A percentile compares a stretch with the other conserved stretches of the same genome.
Conservation (phyloP, 2,113 vertebrate species). For the Stercorarius parasiticus region DNA sequence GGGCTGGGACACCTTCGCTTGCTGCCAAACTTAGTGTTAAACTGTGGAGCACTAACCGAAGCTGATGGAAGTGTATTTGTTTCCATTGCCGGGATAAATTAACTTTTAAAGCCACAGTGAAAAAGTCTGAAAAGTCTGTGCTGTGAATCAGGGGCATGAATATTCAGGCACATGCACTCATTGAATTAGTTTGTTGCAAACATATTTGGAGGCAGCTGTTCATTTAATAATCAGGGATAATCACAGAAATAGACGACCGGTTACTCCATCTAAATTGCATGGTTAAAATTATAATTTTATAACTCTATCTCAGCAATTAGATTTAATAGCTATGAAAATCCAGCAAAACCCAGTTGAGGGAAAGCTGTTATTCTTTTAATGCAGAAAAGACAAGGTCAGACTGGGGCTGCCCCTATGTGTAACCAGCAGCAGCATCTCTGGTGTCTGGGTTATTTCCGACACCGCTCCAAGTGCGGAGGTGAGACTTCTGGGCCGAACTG, state of each 20-base stretch:
- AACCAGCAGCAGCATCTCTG: rapidly evolving
- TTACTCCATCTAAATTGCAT: conserved; percentile 64
- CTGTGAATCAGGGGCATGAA: conserved; percentile 44
- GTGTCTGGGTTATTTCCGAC: not conserved
- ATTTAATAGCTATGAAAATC: conserved; percentile 61
- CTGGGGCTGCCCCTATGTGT: not conserved
- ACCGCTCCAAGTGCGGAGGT: rapidly evolving
- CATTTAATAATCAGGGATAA: conserved; percentile 75
- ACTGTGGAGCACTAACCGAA: not conserved
- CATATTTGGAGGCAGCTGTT: conserved; percentile 76
- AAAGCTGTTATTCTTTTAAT: conserved; percentile 7
- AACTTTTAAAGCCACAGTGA: conserved; percentile 57
- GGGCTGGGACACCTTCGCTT: not conserved
- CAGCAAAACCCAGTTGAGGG: conserved; percentile 41
- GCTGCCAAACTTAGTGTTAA: not conserved
- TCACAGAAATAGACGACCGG: conserved; percentile 60
- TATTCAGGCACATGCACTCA: conserved; percentile 69
- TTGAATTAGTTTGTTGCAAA: conserved; percentile 71
- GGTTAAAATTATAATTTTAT: conserved; percentile 72
- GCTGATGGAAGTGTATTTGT: conserved; percentile 34
- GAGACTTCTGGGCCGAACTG: not conserved
- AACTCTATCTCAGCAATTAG: conserved; percentile 70
- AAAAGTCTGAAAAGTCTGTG: conserved; percentile 6
- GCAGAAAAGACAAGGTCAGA: not conserved
- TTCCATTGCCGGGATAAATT: conserved; percentile 64